These are phyloP conservation scores for Passerculus sandwichensis DNA, from an alignment of 2,797 vertebrate genomes.

Conservation along the genomic window DNA sequence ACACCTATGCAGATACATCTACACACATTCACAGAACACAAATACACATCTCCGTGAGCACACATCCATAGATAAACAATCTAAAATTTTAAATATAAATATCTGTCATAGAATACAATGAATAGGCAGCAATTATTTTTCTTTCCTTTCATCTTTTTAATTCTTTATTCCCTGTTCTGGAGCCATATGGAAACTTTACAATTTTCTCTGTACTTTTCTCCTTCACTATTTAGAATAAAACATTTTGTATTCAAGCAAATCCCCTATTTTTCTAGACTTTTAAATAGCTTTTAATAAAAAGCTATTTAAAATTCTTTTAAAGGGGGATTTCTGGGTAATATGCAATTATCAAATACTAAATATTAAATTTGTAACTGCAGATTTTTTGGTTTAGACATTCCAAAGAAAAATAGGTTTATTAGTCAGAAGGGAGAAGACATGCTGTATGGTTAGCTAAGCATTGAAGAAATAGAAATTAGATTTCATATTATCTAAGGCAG, in stretches of 20 bases:
- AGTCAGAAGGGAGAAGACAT: background rate
- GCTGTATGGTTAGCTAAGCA: background rate
- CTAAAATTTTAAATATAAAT: background rate
- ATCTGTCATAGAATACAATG: background rate
- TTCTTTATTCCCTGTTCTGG: background rate
- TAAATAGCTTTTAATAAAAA: background rate
- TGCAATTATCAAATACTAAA: background rate
- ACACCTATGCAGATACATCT: rapidly evolving
- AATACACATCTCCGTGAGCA: background rate
- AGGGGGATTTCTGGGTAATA: background rate
- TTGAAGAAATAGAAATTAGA: background rate
- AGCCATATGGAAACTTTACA: background rate
- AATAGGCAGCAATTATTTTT: background rate
- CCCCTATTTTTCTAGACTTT: background rate
- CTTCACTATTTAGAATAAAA: background rate
- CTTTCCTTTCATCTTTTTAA: background rate
- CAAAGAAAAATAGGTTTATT: background rate
- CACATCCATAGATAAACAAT: background rate
- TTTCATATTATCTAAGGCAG: background rate
- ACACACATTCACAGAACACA: background rate
- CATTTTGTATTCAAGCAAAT: background rate
- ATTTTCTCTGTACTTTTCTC: background rate
- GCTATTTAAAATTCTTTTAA: background rate
- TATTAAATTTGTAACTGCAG: background rate
- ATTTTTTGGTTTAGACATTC: background rate